Percentiles rank a stretch among this genome's conserved stretches.
Evolutionary conservation across 2,797 vertebrate genomes (phyloP).

Genomic region (Lycodopsis pacificus): DNA sequence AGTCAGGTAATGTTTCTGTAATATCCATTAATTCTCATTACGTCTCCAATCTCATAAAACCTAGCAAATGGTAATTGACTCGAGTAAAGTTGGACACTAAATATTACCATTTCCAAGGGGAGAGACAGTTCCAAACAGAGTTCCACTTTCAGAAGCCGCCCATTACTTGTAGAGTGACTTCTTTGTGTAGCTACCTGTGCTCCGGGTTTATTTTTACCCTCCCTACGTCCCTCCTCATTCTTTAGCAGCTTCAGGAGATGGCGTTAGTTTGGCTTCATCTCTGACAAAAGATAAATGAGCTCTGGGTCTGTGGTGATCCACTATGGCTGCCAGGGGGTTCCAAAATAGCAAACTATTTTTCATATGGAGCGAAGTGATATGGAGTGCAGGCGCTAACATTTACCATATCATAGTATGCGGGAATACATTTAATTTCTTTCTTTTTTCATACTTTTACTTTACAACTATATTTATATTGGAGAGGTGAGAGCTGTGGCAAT

Average conservation of each 20-base stretch:
- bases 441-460: slow-evolving; percentile 80
- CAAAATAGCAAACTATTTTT: slow-evolving; percentile 99
- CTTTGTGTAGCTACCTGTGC: slow-evolving; percentile 89
- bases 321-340: slow-evolving; percentile 99
- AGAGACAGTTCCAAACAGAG: slow-evolving; percentile 78
- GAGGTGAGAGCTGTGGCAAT: slow-evolving; percentile 64
- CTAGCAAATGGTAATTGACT: slow-evolving; percentile 31
- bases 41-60: slow-evolving; percentile 36
- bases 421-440: slow-evolving; percentile 89
- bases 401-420: slow-evolving; percentile 88
- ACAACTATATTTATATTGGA: slow-evolving; percentile 72
- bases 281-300: slow-evolving; percentile 99
- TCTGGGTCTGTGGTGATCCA: slow-evolving; percentile 97
- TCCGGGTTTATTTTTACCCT: slow-evolving; percentile 95
- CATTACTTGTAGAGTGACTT: slow-evolving; percentile 90
- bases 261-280: slow-evolving; percentile 97
- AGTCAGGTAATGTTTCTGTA: slow-evolving; percentile 26
- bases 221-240: slow-evolving; percentile 92
- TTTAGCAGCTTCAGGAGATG: slow-evolving; percentile 97
- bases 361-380: slow-evolving; percentile 97
- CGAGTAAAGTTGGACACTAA: slow-evolving; percentile 54
- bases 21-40: slow-evolving; percentile 30
- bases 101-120: slow-evolving; percentile 64
- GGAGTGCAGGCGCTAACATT: slow-evolving; percentile 94
- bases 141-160: slow-evolving; percentile 90